Evolutionary conservation across 2,797 vertebrate genomes (phyloP).

Genomic region (Smutsia temminckii): DNA sequence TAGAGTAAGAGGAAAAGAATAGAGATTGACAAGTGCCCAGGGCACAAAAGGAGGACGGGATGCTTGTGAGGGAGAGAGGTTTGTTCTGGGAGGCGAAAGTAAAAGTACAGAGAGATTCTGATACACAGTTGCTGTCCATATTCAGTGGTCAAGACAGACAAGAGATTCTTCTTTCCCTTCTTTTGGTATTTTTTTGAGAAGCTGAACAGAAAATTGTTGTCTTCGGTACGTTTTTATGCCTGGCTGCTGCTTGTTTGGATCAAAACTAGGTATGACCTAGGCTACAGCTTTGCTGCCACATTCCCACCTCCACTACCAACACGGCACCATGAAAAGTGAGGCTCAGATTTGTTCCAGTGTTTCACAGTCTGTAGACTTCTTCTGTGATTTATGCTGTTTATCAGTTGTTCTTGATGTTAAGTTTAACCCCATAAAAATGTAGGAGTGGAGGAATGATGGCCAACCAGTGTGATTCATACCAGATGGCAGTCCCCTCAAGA

Average conservation of each 20-base stretch:
- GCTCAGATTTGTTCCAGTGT: neutral
- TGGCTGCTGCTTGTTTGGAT: conserved; percentile 25
- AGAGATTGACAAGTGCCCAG: neutral
- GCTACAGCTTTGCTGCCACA: neutral
- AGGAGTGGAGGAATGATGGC: neutral
- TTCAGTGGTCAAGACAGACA: neutral
- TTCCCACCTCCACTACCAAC: neutral
- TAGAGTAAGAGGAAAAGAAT: neutral
- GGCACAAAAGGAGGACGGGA: neutral
- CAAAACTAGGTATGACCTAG: neutral
- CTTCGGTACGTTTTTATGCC: neutral
- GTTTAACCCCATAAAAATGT: neutral
- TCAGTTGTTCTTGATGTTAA: neutral
- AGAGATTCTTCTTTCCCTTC: neutral
- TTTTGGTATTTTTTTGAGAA: conserved; percentile 24
- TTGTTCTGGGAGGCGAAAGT: neutral
- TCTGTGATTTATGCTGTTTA: conserved; percentile 19
- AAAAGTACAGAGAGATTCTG: neutral
- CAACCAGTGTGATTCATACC: neutral
- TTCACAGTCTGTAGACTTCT: neutral
- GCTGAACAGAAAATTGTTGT: neutral
- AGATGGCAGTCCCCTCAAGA: neutral
- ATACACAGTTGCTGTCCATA: neutral
- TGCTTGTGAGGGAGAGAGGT: neutral
- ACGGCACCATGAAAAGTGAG: neutral